Conservation (phyloP, 2,888 invertebrate genomes). For the Cremastobaeus sp. region DNA sequence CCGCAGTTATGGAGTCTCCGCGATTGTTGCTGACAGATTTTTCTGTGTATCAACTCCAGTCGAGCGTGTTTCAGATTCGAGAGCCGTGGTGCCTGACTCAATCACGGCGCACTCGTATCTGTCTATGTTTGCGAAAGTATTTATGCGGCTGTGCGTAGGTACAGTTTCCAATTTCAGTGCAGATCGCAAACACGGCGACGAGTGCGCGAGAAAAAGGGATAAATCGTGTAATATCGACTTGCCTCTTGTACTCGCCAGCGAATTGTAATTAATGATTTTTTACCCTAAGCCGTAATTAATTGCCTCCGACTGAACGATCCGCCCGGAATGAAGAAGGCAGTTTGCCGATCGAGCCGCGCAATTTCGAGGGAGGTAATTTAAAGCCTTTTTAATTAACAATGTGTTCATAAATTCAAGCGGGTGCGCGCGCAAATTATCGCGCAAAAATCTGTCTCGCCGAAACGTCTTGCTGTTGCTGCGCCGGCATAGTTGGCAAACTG, state of each 20-base stretch:
- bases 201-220: slow-evolving; percentile 40
- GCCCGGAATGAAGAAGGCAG: slow-evolving; percentile 18
- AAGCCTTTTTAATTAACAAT: slow-evolving; percentile 15
- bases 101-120: slow-evolving; percentile 50
- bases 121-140: slow-evolving; percentile 59
- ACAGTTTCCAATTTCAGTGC: slow-evolving; percentile 59
- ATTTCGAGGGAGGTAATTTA: slow-evolving; percentile 14
- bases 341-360: neutral
- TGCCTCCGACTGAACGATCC: slow-evolving; percentile 14
- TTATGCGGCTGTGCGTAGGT: slow-evolving; percentile 57
- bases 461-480: too few species aligned
- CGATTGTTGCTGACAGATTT: slow-evolving; percentile 60
- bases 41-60: slow-evolving; percentile 59
- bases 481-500: slow-evolving; percentile 51
- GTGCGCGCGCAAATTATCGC: too few species aligned
- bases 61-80: slow-evolving; percentile 53
- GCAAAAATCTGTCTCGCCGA: too few species aligned
- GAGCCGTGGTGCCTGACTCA: slow-evolving; percentile 37
- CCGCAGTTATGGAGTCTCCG: slow-evolving; percentile 51
- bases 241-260: slow-evolving; percentile 32
- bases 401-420: neutral
- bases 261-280: slow-evolving; percentile 53
- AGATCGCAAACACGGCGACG: slow-evolving; percentile 53
- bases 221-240: slow-evolving; percentile 58
- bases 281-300: slow-evolving; percentile 30